Evolutionary conservation across 1,140 invertebrate genomes (phyloP), one percentile per base, ranked within the genome.

Genomic region (Drosophila mauritiana): DNA sequence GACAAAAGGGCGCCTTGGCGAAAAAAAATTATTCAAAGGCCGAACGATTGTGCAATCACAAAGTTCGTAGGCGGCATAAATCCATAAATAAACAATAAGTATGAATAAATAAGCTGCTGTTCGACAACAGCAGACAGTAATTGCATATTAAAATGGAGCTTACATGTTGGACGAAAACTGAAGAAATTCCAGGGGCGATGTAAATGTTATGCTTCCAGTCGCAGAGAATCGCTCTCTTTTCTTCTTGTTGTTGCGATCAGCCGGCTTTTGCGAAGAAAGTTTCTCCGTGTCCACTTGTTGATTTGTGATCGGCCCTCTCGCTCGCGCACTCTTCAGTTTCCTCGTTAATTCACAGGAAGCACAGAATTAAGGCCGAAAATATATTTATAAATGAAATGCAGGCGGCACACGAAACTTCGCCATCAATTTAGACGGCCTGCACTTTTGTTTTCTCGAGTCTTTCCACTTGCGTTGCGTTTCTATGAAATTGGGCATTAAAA

Each of bases 241-340:
- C n/a, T 45, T 34, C 17, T 15, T 43, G 42, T 45, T 45, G 8
- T 43, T 12, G 8, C 36, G 43, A 37, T 65, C 68, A 70, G 77
- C 84, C 84, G 84, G 84, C 84, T 89, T 88, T 89, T 88, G 68
- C 52, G 48, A 79, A 88, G 75, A 86, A 88, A 79, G 65, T 65
- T 78, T 79, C 48, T 68, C 56, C 57, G 58, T 20, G 70, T 79
- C 80, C 85, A 89, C 80, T 89, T 88, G 84, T 88, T 89, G 85
- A 69, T 89, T 89, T 77, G 85, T 77, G 85, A 78, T 88, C 61
- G 43, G 40, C 61, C 36, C 58, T 65, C 56, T 57, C 48, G 63
- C 34, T 68, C 12, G 72, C 25, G 43, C 48, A 40, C 55, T 75
- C 56, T 69, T 49, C 48, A 48, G 46, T 36, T 68, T 63, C 22